phyloP scores from a whole-genome alignment of 2,888 invertebrate species.

The Salticus scenicus region DNA sequence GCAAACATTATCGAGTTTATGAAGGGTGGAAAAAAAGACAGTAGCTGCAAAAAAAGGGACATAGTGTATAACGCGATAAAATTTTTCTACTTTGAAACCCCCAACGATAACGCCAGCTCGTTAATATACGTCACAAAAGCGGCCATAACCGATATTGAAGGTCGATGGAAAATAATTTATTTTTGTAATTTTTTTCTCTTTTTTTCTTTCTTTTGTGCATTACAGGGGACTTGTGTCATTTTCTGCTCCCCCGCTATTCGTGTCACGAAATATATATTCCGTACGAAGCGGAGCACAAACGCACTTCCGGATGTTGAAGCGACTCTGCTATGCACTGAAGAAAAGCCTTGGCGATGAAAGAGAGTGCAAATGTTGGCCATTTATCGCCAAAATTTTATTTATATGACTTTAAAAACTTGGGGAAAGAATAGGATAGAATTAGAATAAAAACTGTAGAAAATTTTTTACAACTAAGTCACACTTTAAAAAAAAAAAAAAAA shows the following conservation, averaged over 20 bases:
- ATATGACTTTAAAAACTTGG: too few species aligned
- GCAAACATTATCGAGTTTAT: slow-evolving; percentile 61
- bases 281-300: slow-evolving; percentile 60
- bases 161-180: slow-evolving; percentile 68
- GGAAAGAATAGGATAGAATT: too few species aligned
- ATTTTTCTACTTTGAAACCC: slow-evolving; percentile 47
- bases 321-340: slow-evolving; percentile 32
- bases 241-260: slow-evolving; percentile 57
- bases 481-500: too few species aligned
- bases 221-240: slow-evolving; percentile 46
- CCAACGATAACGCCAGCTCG: slow-evolving; percentile 57
- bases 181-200: slow-evolving; percentile 48
- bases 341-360: slow-evolving; percentile 35
- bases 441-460: too few species aligned
- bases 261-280: slow-evolving; percentile 57
- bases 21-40: slow-evolving; percentile 40
- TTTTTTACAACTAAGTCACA: too few species aligned
- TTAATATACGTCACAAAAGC: slow-evolving; percentile 67
- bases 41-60: background rate
- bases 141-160: slow-evolving; percentile 59
- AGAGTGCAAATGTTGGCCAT: slow-evolving; percentile 35
- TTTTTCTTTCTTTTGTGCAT: slow-evolving; percentile 33
- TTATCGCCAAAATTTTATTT: background rate
- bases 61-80: slow-evolving; percentile 54
- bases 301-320: slow-evolving; percentile 65